Conservation (phyloP, 2,113 vertebrate species). For the Myocastor coypus region DNA sequence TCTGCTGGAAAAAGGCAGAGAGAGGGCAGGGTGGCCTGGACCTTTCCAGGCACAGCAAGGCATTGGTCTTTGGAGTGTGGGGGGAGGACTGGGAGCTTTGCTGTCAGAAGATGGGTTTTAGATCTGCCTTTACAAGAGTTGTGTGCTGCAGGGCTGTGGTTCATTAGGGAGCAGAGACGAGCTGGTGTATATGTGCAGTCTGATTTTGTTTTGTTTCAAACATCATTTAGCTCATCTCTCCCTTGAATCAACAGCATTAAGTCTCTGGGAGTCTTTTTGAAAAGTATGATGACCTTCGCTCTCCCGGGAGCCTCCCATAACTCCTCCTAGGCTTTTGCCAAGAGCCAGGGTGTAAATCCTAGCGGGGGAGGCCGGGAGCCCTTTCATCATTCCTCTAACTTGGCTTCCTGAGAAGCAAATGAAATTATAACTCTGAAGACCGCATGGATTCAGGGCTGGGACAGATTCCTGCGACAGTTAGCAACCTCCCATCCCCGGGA, state of each 20-base stretch:
- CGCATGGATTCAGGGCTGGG: neutral
- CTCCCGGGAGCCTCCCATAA: neutral
- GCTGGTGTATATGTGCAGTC: neutral
- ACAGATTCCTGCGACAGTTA: neutral
- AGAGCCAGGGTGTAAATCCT: constrained; percentile 39
- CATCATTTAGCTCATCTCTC: constrained; percentile 59
- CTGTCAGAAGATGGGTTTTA: neutral
- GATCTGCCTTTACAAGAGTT: neutral
- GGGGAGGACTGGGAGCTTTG: neutral
- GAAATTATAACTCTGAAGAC: constrained; percentile 28
- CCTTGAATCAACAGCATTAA: constrained; percentile 54
- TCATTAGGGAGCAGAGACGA: constrained; percentile 45
- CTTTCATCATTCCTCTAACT: constrained; percentile 27
- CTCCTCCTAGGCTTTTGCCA: neutral
- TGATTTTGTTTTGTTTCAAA: neutral
- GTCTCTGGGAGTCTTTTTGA: constrained; percentile 41
- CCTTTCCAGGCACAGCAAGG: neutral
- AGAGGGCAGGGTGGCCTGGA: neutral
- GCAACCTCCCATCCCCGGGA: neutral
- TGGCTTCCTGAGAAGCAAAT: constrained; percentile 24
- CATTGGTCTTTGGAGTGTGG: neutral
- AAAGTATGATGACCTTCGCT: constrained; percentile 21
- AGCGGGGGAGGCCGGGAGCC: neutral
- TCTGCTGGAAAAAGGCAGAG: neutral
- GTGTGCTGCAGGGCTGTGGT: constrained; percentile 39